These are phyloP conservation scores for Drosophila kikkawai DNA, from an alignment of 1,140 invertebrate genomes.

Conservation along the genomic window DNA sequence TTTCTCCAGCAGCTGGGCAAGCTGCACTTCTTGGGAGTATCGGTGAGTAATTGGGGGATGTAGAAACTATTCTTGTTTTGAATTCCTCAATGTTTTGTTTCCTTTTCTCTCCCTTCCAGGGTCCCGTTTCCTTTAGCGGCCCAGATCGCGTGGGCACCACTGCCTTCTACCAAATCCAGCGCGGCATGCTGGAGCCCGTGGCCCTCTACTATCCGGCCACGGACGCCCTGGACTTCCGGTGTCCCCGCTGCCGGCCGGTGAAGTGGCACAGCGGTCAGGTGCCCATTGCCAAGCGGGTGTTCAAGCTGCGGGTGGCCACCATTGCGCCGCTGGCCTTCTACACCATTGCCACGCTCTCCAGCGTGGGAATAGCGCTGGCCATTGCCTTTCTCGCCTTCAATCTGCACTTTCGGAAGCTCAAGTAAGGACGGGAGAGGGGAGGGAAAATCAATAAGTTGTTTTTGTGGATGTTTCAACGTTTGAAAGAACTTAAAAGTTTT, in stretches of 20 bases:
- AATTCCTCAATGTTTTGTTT: not conserved
- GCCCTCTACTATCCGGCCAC: slow-evolving; percentile 91
- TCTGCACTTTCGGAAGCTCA: slow-evolving; percentile 93
- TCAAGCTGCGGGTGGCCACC: slow-evolving; percentile 89
- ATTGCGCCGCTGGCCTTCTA: slow-evolving; percentile 92
- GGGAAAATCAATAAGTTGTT: not conserved
- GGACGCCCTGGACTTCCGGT: slow-evolving; percentile 89
- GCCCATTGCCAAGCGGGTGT: slow-evolving; percentile 91
- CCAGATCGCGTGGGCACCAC: slow-evolving; percentile 94
- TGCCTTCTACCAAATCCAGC: slow-evolving; percentile 94
- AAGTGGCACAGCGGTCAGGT: slow-evolving; percentile 91
- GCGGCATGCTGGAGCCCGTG: slow-evolving; percentile 88
- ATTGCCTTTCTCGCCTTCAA: slow-evolving; percentile 94
- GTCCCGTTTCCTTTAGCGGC: slow-evolving; percentile 93
- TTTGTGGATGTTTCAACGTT: too few species aligned
- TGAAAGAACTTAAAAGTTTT: not conserved
- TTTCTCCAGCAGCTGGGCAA: slow-evolving; percentile 89
- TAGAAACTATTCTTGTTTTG: not conserved
- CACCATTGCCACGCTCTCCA: slow-evolving; percentile 89
- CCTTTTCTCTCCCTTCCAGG: slow-evolving; percentile 86
- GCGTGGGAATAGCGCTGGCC: slow-evolving; percentile 91
- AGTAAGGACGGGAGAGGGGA: slow-evolving; percentile 86
- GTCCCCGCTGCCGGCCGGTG: slow-evolving; percentile 89
- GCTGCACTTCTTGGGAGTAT: slow-evolving; percentile 93
- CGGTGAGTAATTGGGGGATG: slow-evolving; percentile 87